Conservation (phyloP, 2,113 vertebrate species). For the Melanocharis versteri region DNA sequence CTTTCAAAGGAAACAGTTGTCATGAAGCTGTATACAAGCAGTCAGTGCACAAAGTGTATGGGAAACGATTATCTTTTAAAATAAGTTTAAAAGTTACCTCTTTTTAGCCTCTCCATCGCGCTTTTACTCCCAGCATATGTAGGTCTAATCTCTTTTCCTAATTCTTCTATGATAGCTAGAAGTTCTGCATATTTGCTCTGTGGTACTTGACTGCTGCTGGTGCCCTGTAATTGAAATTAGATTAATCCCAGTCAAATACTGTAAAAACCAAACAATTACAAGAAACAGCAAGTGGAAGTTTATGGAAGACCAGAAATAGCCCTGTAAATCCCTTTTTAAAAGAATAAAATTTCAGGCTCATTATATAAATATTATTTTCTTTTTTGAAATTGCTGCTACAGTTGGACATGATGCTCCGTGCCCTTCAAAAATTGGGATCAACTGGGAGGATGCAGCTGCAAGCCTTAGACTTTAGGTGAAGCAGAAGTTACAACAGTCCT, state of each 20-base stretch:
- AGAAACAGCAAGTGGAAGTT: background rate
- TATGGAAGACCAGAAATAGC: background rate
- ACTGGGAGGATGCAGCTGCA: background rate
- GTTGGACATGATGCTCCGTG: background rate
- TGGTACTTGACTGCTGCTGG: conserved; percentile 89
- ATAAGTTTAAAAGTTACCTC: conserved; percentile 74
- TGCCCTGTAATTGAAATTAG: conserved; percentile 74
- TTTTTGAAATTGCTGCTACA: background rate
- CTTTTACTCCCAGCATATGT: conserved; percentile 98
- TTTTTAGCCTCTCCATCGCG: conserved; percentile 96
- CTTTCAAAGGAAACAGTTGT: background rate
- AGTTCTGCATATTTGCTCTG: conserved; percentile 98
- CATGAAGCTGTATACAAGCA: background rate
- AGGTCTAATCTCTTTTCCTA: conserved; percentile 97
- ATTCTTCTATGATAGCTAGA: conserved; percentile 95
- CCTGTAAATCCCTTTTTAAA: background rate
- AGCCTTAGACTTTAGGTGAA: background rate
- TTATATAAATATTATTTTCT: background rate
- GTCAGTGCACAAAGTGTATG: background rate
- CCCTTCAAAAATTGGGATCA: background rate
- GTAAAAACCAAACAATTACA: background rate
- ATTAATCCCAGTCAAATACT: background rate
- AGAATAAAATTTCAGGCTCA: background rate
- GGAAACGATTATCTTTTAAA: fast-evolving
- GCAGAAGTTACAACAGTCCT: background rate